A percentile compares a stretch with the other conserved stretches of the same genome.
Conservation (phyloP, 2,113 vertebrate genomes). For the Cardinalis cardinalis region DNA sequence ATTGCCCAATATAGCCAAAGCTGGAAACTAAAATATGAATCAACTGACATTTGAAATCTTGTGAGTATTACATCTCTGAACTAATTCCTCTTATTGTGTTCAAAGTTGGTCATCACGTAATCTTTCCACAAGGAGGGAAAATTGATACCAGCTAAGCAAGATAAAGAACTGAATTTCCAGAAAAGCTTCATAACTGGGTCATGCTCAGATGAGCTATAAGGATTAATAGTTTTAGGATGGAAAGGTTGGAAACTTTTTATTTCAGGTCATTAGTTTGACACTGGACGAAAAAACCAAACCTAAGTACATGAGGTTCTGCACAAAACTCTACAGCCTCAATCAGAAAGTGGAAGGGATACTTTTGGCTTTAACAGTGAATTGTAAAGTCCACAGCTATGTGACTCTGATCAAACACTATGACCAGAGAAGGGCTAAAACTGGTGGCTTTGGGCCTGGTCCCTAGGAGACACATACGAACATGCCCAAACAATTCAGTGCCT, state of each 20-base stretch:
- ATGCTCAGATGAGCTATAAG: not conserved
- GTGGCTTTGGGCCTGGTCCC: not conserved
- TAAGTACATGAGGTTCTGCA: not conserved
- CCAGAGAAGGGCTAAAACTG: not conserved
- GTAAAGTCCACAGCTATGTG: not conserved
- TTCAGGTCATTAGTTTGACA: not conserved
- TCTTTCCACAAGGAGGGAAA: not conserved
- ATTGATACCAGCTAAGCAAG: not conserved
- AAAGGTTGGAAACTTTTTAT: not conserved
- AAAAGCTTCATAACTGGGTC: not conserved
- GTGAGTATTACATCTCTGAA: not conserved
- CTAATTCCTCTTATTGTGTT: not conserved
- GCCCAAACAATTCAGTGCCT: not conserved
- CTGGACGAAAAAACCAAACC: not conserved
- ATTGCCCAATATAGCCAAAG: slow-evolving; percentile 38
- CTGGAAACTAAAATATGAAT: slow-evolving; percentile 45
- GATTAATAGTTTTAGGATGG: not conserved
- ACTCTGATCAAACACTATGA: not conserved
- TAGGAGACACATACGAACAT: not conserved
- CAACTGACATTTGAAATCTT: not conserved
- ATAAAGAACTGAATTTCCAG: not conserved
- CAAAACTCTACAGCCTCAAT: not conserved
- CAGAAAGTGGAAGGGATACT: not conserved
- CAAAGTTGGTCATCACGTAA: not conserved
- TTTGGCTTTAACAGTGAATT: not conserved